Evolutionary conservation across 2,113 vertebrate species (phyloP), one percentile per base, ranked within the genome.

Genomic region (Cricetomys ansorgei): DNA sequence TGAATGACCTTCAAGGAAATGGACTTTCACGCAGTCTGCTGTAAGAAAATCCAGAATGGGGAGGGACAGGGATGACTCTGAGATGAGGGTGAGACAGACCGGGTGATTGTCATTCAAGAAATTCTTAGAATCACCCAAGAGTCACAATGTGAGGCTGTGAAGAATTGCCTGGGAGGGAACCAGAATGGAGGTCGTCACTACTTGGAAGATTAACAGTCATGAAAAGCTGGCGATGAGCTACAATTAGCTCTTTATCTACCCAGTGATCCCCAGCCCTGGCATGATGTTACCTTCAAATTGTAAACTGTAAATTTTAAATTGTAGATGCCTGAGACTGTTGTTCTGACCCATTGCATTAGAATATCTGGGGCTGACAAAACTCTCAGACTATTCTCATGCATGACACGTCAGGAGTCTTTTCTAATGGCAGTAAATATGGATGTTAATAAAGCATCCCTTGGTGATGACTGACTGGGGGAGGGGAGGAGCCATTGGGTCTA

Each of bases 1-100:
- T 73, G 65, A 23, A 40, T 92, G 50, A 76, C 31, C n/a, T 95
- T 89, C 43, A 92, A 90, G 40, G 79, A 83, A 84, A 92, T 65
- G 27, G 34, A 81, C 10, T 50, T 80, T 59, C 15, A 80, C 73
- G 57, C 31, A 50, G n/a, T 64, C 37, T 4, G 5, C 40, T 59
- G 1, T 27, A 85, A 72, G 27, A n/a, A 85, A 45, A 53, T 34
- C 23, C 57, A 17, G 25, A 29, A 73, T 2, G 12, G 7, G 1
- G 21, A 79, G 29, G 25, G 48, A 10, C 0, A 9, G 40, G 37
- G 4, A 48, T 85, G 16, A 43, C 45, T 8, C 9, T 25, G 19
- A 50, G 37, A 57, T 16, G 17, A 27, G 2, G 4, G 25, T 31
- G 8, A 88, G 43, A n/a, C 5, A 40, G 3, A 70, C 16, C 1